Evolutionary conservation across 1,140 invertebrate species (phyloP).

Genomic region (Saccostrea cuccullata): DNA sequence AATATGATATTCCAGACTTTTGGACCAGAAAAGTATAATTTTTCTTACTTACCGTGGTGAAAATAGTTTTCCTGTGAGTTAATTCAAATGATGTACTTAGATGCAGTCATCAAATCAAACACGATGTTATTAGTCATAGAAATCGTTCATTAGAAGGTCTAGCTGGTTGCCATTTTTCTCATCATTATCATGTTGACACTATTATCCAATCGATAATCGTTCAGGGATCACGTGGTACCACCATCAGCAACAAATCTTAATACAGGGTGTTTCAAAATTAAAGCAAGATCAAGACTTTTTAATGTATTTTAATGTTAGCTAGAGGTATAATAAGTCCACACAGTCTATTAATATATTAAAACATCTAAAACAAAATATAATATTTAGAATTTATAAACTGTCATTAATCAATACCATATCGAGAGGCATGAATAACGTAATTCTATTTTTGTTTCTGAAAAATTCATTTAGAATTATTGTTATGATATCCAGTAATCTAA

Average conservation of each 20-base stretch:
- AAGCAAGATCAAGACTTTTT: neutral
- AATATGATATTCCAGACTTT: too few relatives aligned
- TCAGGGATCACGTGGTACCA: conserved; percentile 44
- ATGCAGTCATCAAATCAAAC: neutral
- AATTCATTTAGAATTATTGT: too few relatives aligned
- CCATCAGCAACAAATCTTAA: conserved; percentile 42
- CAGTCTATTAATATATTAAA: too few relatives aligned
- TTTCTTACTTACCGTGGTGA: neutral
- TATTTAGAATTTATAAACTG: too few relatives aligned
- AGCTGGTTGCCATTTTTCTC: conserved; percentile 49
- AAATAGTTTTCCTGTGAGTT: neutral
- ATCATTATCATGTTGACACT: conserved; percentile 53
- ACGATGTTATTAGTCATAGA: neutral
- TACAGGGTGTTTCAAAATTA: conserved; percentile 28
- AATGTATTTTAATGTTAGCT: too few relatives aligned
- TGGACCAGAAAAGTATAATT: neutral
- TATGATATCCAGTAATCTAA: too few relatives aligned
- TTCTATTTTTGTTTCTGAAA: too few relatives aligned
- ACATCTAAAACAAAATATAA: too few relatives aligned
- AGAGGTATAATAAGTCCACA: too few relatives aligned
- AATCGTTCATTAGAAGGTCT: neutral
- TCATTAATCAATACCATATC: too few relatives aligned
- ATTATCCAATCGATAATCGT: conserved; percentile 46
- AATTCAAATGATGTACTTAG: neutral
- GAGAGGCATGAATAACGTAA: too few relatives aligned